A percentile compares a stretch with the other conserved stretches of the same genome.
These are phyloP conservation scores for Thelaira solivaga DNA, from an alignment of 2,888 invertebrate genomes.

Conservation along the genomic window DNA sequence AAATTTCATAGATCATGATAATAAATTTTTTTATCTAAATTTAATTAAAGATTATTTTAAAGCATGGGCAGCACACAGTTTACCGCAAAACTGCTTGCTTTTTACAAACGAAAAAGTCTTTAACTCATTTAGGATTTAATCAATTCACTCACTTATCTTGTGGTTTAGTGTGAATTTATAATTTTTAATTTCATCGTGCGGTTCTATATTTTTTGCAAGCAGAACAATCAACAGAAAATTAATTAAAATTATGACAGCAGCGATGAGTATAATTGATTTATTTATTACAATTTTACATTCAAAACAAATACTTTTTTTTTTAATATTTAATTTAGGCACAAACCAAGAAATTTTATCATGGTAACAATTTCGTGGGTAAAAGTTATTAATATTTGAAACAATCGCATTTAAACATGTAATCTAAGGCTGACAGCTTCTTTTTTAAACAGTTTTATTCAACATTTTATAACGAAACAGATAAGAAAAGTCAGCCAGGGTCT, in stretches of 20 bases:
- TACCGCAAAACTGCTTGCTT: too few species aligned
- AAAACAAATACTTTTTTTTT: background rate
- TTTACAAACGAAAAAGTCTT: too few species aligned
- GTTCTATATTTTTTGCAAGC: conserved; percentile 21
- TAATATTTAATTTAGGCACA: background rate
- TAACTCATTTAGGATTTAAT: conserved; percentile 32
- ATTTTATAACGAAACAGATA: too few species aligned
- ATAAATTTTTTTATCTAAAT: too few species aligned
- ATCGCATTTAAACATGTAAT: background rate
- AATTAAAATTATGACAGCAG: conserved; percentile 19
- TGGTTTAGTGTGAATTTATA: conserved; percentile 23
- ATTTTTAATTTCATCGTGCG: conserved; percentile 25
- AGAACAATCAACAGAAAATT: conserved; percentile 12
- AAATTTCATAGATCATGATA: too few species aligned
- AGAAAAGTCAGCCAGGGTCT: too few species aligned
- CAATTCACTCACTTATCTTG: too few species aligned
- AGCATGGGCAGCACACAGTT: too few species aligned
- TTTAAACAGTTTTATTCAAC: too few species aligned
- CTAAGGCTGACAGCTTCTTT: too few species aligned
- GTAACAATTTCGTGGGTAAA: background rate
- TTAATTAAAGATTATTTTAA: too few species aligned
- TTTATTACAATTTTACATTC: conserved; percentile 9
- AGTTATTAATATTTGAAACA: background rate
- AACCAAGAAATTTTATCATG: background rate
- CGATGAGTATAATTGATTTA: conserved; percentile 10